Evolutionary conservation across 2,113 vertebrate species (phyloP), one percentile per base, ranked within the genome.

Genomic region (human): DNA sequence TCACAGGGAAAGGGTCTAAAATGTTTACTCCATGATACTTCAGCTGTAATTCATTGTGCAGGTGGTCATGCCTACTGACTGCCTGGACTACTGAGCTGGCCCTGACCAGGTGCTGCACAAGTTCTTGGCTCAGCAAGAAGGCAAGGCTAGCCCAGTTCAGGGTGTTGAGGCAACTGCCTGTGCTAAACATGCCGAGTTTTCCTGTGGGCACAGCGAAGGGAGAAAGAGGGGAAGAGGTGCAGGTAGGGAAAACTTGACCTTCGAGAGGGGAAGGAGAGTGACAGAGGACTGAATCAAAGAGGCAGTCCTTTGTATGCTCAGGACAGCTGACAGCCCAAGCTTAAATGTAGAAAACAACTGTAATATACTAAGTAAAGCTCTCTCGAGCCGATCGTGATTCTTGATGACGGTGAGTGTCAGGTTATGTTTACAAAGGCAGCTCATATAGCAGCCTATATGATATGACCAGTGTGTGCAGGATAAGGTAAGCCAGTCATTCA

Each of bases 171-270:
- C 52, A 68, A 66, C 84, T 83, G 57, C 43, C 35, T 50, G 16
- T 64, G 43, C 72, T 89, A 78, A 75, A 52, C 25, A 20, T 57
- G 64, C 70, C 3, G 52, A 43, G 45, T 66, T 93, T 85, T 48
- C 70, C 43, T 90, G 2, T 12, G 76, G 82, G 57, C 8, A 20
- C 30, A 27, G 4, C 23, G 48, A 59, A 94, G 50, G 48, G 38
- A 79, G 43, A 90, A 70, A 80, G 30, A 35, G 8, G 9, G 17
- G 20, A 43, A 30, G 45, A 30, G n/a, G 13, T 23, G 5, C 45
- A 43, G 16, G 22, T 30, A 89, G 73, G 66, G 43, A 55, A 98
- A 76, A 88, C 55, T n/a, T 97, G 87, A 55, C 80, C 72, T 90
- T 66, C n/a, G 25, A 32, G 3, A 17, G 13, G 17, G 5, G 61